These are phyloP conservation scores for Clepsis dumicolana DNA, from an alignment of 2,888 invertebrate genomes.

Conservation along the genomic window DNA sequence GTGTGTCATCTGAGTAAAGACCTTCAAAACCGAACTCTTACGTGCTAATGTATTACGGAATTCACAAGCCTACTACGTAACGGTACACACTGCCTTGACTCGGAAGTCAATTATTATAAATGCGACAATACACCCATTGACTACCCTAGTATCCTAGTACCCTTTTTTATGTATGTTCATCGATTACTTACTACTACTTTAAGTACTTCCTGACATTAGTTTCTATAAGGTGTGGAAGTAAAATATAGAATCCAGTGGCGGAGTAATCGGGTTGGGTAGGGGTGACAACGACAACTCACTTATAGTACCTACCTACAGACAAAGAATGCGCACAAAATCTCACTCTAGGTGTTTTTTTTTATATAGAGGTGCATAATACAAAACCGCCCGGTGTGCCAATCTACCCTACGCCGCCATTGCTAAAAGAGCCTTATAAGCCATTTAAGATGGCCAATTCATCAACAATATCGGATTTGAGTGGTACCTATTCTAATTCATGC, in stretches of 20 bases:
- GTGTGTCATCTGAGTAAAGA: not conserved
- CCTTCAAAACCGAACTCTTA: not conserved
- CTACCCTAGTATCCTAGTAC: not conserved
- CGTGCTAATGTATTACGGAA: not conserved
- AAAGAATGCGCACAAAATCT: too few relatives aligned
- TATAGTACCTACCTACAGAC: too few relatives aligned
- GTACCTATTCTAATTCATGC: not conserved
- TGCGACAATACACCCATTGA: not conserved
- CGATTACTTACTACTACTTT: too few relatives aligned
- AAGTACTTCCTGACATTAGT: not conserved
- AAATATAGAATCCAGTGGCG: too few relatives aligned
- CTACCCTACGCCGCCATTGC: too few relatives aligned
- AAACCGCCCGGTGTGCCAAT: too few relatives aligned
- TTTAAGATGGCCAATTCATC: not conserved
- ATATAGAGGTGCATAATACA: too few relatives aligned
- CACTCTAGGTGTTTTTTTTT: too few relatives aligned
- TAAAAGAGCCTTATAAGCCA: too few relatives aligned
- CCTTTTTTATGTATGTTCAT: too few relatives aligned
- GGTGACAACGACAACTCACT: too few relatives aligned
- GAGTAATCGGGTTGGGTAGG: too few relatives aligned
- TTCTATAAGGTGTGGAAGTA: not conserved
- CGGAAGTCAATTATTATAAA: slow-evolving; percentile 7
- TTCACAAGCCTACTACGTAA: not conserved
- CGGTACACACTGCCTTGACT: not conserved
- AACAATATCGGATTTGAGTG: not conserved